Evolutionary conservation across 2,797 vertebrate genomes (phyloP), one percentile per base, ranked within the genome.

Genomic region (Prionace glauca): DNA sequence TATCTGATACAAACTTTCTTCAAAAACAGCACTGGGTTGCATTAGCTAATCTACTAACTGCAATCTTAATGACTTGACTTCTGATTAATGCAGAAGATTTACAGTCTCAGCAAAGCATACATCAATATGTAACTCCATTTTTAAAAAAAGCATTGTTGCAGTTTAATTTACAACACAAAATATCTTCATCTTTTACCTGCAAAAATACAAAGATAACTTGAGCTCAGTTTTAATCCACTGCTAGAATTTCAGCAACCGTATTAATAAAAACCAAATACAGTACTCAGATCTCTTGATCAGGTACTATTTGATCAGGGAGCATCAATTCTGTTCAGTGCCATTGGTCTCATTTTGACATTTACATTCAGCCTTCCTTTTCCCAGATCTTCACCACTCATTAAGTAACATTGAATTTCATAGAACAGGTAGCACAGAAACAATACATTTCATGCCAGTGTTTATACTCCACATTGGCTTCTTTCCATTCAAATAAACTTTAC

Each of bases 61-160:
- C 20, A 69, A 41, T 92, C 62, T 69, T 45, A 56, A 77, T 77
- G 93, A 71, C 60, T 56, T 60, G 71, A 50, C 72, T 56, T 60
- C 71, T 95, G 16, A 26, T 77, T 95, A 95, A 95, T 95, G n/a
- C n/a, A 95, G 29, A 77, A 26, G 72, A 77, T 74, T 94, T 74
- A 60, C 71, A 95, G 29, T 29, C 41, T 95, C 71, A 95, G 29
- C 24, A 71, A 77, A 71, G 93, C 45, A 56, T 95, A 77, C 60
- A 95, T 95, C 93, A 95, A 95, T 56, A 94, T 60, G 71, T 41
- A 95, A 95, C 77, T 95, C 56, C 26, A 45, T 72, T 95, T 56
- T 71, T 45, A 1, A 1, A 41, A 92, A 92, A 69, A 22, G 32
- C 18, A 20, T 45, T 65, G 32, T 62, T 45, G 9, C 50, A 65